Conservation (phyloP, 1,140 invertebrate species). For the Monochamus saltuarius region DNA sequence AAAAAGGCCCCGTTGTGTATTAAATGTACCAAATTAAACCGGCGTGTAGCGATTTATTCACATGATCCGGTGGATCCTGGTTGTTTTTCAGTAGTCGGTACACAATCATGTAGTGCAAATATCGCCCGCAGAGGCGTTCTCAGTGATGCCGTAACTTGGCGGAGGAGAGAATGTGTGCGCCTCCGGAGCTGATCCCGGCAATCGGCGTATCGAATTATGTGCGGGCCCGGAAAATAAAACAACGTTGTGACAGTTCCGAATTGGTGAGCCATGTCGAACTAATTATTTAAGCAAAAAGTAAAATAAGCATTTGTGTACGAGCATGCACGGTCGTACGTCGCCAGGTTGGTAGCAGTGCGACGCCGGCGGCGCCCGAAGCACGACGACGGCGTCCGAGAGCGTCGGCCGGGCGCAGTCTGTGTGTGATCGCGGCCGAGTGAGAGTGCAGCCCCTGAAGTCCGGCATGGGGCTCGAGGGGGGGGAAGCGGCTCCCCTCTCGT, state of each 20-base stretch:
- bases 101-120: background rate
- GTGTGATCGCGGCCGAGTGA: conserved; percentile 47
- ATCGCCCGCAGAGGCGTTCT: background rate
- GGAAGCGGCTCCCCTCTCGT: conserved; percentile 51
- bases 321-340: background rate
- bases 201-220: background rate
- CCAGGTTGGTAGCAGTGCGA: conserved; percentile 25
- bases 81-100: background rate
- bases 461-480: conserved; percentile 51
- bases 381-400: conserved; percentile 37
- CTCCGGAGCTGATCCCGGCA: too few relatives aligned
- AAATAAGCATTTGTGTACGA: background rate
- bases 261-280: background rate
- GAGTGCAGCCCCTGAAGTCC: conserved; percentile 47
- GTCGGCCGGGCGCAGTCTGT: conserved; percentile 47
- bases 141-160: background rate
- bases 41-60: too few relatives aligned
- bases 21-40: too few relatives aligned
- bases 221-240: background rate
- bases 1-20: too few relatives aligned
- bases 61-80: background rate
- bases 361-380: conserved; percentile 34
- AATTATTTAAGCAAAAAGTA: conserved; percentile 2
- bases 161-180: too few relatives aligned
- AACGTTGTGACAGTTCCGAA: background rate